These are phyloP conservation scores for Diacarnus erythraeanus DNA, from an alignment of 37 sponge, comb jelly and placozoan species.

Conservation along the genomic window DNA sequence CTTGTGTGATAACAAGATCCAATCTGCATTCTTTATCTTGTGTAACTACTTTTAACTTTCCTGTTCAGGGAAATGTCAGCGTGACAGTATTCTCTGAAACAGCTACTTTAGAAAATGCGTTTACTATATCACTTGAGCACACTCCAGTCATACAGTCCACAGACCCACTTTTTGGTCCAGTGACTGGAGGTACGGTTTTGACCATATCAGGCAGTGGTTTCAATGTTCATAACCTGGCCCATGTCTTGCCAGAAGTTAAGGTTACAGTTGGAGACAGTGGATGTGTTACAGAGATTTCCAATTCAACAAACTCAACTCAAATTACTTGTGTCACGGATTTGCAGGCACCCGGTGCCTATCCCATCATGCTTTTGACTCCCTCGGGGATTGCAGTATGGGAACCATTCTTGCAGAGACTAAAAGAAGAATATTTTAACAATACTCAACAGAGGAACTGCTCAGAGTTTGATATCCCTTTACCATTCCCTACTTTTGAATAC, in stretches of 20 bases:
- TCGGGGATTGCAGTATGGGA: slow-evolving; percentile 33
- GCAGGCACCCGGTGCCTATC: neutral
- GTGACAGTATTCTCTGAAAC: slow-evolving; percentile 17
- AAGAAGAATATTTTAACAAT: neutral
- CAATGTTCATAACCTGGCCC: neutral
- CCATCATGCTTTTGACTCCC: slow-evolving; percentile 22
- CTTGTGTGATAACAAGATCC: slow-evolving; percentile 28
- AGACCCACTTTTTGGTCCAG: slow-evolving; percentile 42
- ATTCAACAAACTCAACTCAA: slow-evolving; percentile 15
- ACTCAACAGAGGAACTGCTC: neutral
- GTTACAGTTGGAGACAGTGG: slow-evolving; percentile 25
- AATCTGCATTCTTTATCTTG: slow-evolving; percentile 19
- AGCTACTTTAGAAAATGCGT: slow-evolving; percentile 21
- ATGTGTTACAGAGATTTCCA: slow-evolving; percentile 20
- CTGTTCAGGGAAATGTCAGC: slow-evolving; percentile 36
- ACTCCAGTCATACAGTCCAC: slow-evolving; percentile 22
- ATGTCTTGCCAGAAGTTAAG: neutral
- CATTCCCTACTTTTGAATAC: neutral
- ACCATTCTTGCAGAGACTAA: neutral
- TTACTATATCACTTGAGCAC: neutral
- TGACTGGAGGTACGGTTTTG: slow-evolving; percentile 44
- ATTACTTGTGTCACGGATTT: slow-evolving; percentile 23
- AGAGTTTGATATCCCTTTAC: neutral
- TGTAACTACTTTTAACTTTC: neutral
- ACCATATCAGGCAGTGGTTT: slow-evolving; percentile 56